Base-by-base conservation (phyloP, 2,113 vertebrate species). In the Polyodon spathula region DNA sequence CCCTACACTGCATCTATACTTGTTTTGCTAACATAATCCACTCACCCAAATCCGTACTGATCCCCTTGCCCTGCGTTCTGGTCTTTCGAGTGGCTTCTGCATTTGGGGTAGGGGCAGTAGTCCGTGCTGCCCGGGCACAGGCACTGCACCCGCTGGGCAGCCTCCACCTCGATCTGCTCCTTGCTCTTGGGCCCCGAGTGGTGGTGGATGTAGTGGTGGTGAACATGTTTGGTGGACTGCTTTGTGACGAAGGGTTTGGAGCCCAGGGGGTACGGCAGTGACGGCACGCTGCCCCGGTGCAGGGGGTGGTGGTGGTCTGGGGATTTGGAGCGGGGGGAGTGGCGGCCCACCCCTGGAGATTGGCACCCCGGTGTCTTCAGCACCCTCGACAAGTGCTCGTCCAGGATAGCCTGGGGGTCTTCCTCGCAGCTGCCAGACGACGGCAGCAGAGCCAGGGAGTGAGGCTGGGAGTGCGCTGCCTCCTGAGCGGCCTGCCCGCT, bases 181-280 rank as follows among this genome's bases (percentile, higher is more conserved):
- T 89, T 89, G 10, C 72, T 88, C 78, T 90, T 94, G 65, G 88
- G 85, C n/a, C 80, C 66, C 4, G 87, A 68, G 15, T 98, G 95
- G 75, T 97, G 95, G 80, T 97, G 94, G 78, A 98, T 91, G 81
- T 97, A 96, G 80, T 97, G 94, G 81, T 98, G 95, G 80, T 98
- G 94, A 66, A 95, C 84, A 39, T 97, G 93, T 68, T 91, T 94
- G 10, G 92, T 90, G 56, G 82, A 89, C 82, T 91, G 92, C 76
- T 88, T 88, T 75, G 82, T 84, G 56, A 90, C 1, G 4, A 92
- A 87, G 27, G 85, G 84, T 67, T 86, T 85, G 61, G 85, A 59
- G 54, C 84, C 51, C 2, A 85, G 75, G 0, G 79, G 5, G 1
- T 81, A 53, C n/a, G n/a, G n/a, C n/a, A n/a, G n/a, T n/a, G n/a